Evolutionary conservation across 2,888 invertebrate genomes (phyloP).

Genomic region (Rhogogaster chlorosoma): DNA sequence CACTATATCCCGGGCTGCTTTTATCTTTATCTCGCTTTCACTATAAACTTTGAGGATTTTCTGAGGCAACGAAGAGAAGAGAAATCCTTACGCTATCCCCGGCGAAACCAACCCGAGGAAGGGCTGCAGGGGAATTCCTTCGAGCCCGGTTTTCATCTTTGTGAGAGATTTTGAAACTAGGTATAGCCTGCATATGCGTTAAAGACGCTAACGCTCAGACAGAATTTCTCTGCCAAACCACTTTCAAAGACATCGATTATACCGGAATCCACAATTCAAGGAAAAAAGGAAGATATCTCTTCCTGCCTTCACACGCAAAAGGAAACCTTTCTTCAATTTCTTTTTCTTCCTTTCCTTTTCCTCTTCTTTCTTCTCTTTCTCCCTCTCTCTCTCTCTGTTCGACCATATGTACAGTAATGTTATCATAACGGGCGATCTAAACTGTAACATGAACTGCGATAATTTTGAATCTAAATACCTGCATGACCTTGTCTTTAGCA

Average conservation of each 20-base stretch:
- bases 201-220: background rate
- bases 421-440: too few species aligned
- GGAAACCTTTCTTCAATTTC: background rate
- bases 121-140: background rate
- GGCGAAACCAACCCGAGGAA: background rate
- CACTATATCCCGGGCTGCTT: background rate
- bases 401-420: too few species aligned
- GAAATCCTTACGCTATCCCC: background rate
- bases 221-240: background rate
- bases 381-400: too few species aligned
- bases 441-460: too few species aligned
- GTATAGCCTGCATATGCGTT: background rate
- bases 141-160: background rate
- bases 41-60: conserved; percentile 17
- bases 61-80: background rate
- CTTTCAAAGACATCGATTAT: background rate
- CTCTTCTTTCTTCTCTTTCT: background rate
- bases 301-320: background rate
- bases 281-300: background rate
- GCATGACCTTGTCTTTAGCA: too few species aligned
- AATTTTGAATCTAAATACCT: too few species aligned
- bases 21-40: conserved; percentile 7
- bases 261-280: background rate
- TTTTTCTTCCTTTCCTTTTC: background rate
- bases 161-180: background rate